Conservation (phyloP, 2,888 invertebrate species). For the Noctua fimbriata region DNA sequence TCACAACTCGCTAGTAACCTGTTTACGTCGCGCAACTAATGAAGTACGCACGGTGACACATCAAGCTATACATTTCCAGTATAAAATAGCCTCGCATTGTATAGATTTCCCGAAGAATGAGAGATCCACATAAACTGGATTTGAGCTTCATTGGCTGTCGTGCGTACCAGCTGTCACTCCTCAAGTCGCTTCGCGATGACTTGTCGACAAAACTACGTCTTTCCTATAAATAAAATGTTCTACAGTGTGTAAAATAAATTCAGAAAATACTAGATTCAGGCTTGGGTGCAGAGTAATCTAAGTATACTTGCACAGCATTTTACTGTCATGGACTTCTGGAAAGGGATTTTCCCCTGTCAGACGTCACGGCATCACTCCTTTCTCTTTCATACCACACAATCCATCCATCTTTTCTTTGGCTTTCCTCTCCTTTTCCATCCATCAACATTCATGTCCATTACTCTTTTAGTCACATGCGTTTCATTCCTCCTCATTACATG, state of each 20-base stretch:
- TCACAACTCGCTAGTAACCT: too few species aligned
- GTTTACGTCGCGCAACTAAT: not conserved
- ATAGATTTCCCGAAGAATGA: not conserved
- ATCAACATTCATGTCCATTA: too few species aligned
- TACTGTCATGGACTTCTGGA: not conserved
- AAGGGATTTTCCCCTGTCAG: too few species aligned
- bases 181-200: not conserved
- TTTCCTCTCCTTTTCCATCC: too few species aligned
- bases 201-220: too few species aligned
- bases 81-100: not conserved
- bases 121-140: not conserved
- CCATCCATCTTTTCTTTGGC: too few species aligned
- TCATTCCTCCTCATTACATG: too few species aligned
- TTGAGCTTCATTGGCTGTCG: not conserved
- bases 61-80: not conserved
- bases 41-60: not conserved
- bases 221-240: too few species aligned
- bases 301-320: not conserved
- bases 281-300: not conserved
- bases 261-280: not conserved
- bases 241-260: not conserved
- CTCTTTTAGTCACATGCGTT: too few species aligned
- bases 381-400: too few species aligned
- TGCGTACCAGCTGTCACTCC: not conserved
- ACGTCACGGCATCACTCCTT: too few species aligned